Evolutionary conservation across 2,797 vertebrate genomes (phyloP), one percentile per base, ranked within the genome.

Genomic region (Novumbra hubbsi): DNA sequence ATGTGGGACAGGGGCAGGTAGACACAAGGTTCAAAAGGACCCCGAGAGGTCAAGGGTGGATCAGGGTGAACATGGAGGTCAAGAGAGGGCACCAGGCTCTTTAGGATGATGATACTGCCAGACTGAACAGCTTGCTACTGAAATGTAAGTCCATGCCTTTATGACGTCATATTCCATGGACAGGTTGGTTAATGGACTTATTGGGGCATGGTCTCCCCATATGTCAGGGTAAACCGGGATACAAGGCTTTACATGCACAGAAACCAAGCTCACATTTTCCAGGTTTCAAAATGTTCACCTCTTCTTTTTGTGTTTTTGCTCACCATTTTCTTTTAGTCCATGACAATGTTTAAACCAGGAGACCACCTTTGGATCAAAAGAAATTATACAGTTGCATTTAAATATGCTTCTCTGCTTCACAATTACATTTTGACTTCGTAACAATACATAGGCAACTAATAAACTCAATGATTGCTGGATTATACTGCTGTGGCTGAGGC

Each of bases 171-270:
- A 19, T 21, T 85, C 78, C 81, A 85, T 82, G 85, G 84, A 86
- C 87, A 82, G 89, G 88, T 87, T 83, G 83, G 84, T 90, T 90
- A 88, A 90, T 85, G 80, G 85, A 89, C 88, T 91, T 78, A 80
- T 86, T 78, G 78, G 80, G 81, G 85, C 84, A 67, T 88, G 81
- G 77, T 72, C 82, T 88, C 78, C 80, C 80, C 90, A 91, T 89
- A 90, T 91, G 89, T 79, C 86, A 60, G 68, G 68, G 73, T 80
- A 83, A 89, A 88, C 82, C 65, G 75, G 72, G 77, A 85, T 85
- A 81, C 73, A 27, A 14, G 8, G 5, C 24, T n/a, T 4, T 19
- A 28, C 49, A 19, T 17, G 7, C 76, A 76, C 1, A 38, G 69
- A 74, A 82, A 73, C 78, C 78, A 77, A 70, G 60, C 71, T 34